Conservation (phyloP, 1,140 invertebrate genomes). For the Megathymus violae region DNA sequence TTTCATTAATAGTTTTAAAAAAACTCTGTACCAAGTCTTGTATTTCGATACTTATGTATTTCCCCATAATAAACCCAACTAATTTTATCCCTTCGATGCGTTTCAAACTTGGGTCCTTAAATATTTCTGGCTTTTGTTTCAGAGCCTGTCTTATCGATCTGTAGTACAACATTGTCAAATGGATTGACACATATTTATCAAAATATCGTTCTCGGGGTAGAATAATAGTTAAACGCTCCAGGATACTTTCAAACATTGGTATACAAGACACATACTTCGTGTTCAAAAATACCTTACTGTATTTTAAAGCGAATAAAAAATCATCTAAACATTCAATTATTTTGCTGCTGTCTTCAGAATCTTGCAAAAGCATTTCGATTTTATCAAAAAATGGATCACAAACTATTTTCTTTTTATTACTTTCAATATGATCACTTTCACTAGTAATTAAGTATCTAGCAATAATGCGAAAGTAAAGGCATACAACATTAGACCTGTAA, state of each 20-base stretch:
- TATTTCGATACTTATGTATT: constrained; percentile 56
- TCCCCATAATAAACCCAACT: constrained; percentile 53
- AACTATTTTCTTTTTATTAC: constrained; percentile 43
- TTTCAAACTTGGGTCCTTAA: constrained; percentile 39
- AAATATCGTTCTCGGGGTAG: constrained; percentile 51
- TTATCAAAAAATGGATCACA: constrained; percentile 50
- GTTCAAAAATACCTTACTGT: constrained; percentile 52
- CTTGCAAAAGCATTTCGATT: constrained; percentile 28
- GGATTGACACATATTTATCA: constrained; percentile 46
- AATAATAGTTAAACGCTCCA: constrained; percentile 44
- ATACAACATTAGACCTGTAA: not conserved
- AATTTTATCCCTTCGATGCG: constrained; percentile 43
- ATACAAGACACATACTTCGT: constrained; percentile 43
- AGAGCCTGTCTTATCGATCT: constrained; percentile 49
- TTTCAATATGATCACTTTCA: constrained; percentile 45
- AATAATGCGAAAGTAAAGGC: constrained; percentile 47
- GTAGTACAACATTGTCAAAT: constrained; percentile 60
- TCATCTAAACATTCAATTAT: constrained; percentile 30
- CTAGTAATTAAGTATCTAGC: constrained; percentile 53
- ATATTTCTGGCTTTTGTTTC: constrained; percentile 44
- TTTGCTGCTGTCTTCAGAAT: constrained; percentile 15
- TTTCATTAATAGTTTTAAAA: constrained; percentile 51
- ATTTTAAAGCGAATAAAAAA: constrained; percentile 51
- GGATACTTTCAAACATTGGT: constrained; percentile 49
- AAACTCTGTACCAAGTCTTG: constrained; percentile 48